These are phyloP conservation scores for Stomorhina lunata DNA, from an alignment of 2,888 invertebrate species.

Conservation along the genomic window DNA sequence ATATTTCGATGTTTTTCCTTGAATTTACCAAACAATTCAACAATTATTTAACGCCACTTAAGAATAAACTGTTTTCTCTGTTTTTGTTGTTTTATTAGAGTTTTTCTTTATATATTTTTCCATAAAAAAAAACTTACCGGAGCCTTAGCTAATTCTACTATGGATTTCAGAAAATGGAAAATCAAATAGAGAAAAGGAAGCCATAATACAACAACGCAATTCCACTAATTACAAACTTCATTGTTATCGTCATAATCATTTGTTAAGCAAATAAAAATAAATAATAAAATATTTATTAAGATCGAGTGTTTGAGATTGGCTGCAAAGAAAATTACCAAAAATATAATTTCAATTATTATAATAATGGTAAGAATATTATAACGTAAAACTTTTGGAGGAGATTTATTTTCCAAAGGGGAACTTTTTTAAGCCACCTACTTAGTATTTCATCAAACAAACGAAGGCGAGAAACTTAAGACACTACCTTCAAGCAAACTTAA, in stretches of 20 bases:
- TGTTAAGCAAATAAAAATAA: background rate
- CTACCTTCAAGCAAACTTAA: background rate
- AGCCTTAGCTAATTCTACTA: background rate
- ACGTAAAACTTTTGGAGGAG: slow-evolving; percentile 1
- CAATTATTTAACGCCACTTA: slow-evolving; percentile 59
- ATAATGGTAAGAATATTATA: background rate
- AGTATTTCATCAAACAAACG: background rate
- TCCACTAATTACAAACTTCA: slow-evolving; percentile 47
- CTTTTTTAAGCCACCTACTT: slow-evolving; percentile 6
- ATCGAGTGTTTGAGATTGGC: slow-evolving; percentile 1
- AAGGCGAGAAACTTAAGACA: background rate
- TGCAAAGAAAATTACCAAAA: slow-evolving; percentile 11
- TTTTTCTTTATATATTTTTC: background rate
- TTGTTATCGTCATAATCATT: background rate
- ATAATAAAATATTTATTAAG: slow-evolving; percentile 13
- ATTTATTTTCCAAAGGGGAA: slow-evolving; percentile 18
- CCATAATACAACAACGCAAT: slow-evolving; percentile 37
- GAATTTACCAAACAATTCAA: slow-evolving; percentile 55
- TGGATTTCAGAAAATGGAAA: background rate
- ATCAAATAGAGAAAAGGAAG: slow-evolving; percentile 23
- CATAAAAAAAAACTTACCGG: background rate
- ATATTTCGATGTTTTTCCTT: slow-evolving; percentile 8
- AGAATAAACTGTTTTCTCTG: slow-evolving; percentile 30
- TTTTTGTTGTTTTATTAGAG: background rate
- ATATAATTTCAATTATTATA: slow-evolving; percentile 29